Conservation (phyloP, 92 coral and sea anemone species). For the Siderastrea siderea region DNA sequence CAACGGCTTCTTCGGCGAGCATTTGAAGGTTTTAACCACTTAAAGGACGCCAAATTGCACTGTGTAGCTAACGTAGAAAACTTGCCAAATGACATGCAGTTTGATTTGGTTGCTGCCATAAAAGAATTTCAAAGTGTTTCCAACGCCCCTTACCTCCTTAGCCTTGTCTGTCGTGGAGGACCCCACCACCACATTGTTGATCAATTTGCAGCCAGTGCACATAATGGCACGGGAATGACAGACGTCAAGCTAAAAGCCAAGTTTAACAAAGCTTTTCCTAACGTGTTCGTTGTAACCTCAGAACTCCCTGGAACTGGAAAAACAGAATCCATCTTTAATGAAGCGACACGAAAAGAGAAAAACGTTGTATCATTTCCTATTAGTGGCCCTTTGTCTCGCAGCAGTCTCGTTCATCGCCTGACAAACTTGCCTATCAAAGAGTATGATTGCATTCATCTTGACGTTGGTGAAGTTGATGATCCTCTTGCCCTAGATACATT, state of each 20-base stretch:
- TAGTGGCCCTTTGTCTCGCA: slow-evolving; percentile 90
- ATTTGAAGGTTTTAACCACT: slow-evolving; percentile 84
- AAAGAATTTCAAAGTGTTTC: slow-evolving; percentile 48
- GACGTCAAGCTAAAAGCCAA: slow-evolving; percentile 73
- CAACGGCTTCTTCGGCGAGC: slow-evolving; percentile 85
- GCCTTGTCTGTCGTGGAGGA: slow-evolving; percentile 94
- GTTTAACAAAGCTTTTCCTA: slow-evolving; percentile 69
- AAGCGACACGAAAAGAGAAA: slow-evolving; percentile 59
- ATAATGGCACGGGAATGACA: slow-evolving; percentile 89
- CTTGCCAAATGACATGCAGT: slow-evolving; percentile 90
- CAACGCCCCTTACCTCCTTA: slow-evolving; percentile 71
- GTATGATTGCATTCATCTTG: slow-evolving; percentile 85
- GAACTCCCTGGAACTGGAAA: slow-evolving; percentile 96
- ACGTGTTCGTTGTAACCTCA: slow-evolving; percentile 83
- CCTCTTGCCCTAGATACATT: slow-evolving; percentile 85
- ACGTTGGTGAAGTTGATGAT: slow-evolving; percentile 91
- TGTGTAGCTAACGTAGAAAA: slow-evolving; percentile 96
- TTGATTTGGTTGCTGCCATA: slow-evolving; percentile 84
- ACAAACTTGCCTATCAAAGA: slow-evolving; percentile 53
- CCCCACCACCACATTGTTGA: slow-evolving; percentile 92
- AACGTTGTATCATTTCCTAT: slow-evolving; percentile 80
- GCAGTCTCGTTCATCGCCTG: slow-evolving; percentile 70
- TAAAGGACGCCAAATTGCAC: too few relatives aligned
- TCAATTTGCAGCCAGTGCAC: slow-evolving; percentile 80
- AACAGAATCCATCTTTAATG: slow-evolving; percentile 80